Evolutionary conservation across 2,113 vertebrate species (phyloP).

Genomic region (Cynoglossus semilaevis): DNA sequence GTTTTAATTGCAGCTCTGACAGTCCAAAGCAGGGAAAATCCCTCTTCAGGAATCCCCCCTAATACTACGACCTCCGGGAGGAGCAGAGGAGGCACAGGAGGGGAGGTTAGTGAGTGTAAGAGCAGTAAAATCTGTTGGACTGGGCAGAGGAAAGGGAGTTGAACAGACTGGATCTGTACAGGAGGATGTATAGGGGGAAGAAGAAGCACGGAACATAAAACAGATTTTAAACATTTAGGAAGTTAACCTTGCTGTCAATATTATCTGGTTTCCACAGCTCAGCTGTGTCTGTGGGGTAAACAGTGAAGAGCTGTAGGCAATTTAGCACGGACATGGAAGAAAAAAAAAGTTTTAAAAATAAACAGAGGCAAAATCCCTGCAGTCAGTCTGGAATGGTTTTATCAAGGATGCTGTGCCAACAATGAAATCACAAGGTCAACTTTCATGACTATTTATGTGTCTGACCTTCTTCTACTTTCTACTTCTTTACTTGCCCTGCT

Average conservation of each 20-base stretch:
- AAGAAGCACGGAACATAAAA: constrained; percentile 25
- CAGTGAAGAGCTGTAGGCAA: constrained; percentile 29
- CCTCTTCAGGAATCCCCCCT: constrained; percentile 57
- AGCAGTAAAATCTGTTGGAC: constrained; percentile 38
- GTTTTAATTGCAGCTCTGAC: constrained; percentile 57
- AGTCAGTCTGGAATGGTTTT: neutral
- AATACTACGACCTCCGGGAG: constrained; percentile 45
- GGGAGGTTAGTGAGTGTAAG: constrained; percentile 35
- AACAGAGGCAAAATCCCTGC: constrained; percentile 15
- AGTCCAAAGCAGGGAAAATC: constrained; percentile 60
- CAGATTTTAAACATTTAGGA: constrained; percentile 51
- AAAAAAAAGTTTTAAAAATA: neutral
- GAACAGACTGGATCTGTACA: constrained; percentile 32
- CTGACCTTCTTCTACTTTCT: no score
- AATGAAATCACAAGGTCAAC: neutral
- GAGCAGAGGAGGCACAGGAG: constrained; percentile 21
- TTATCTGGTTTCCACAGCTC: constrained; percentile 35
- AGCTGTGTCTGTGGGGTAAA: constrained; percentile 34
- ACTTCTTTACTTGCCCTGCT: no score
- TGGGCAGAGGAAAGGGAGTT: constrained; percentile 29
- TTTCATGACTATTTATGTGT: neutral
- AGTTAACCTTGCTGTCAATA: constrained; percentile 47
- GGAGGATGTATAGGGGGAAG: constrained; percentile 34
- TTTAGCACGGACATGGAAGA: no score
- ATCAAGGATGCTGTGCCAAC: constrained; percentile 5